These are phyloP conservation scores for Acleris laterana DNA, from an alignment of 2,888 invertebrate genomes.

Conservation along the genomic window DNA sequence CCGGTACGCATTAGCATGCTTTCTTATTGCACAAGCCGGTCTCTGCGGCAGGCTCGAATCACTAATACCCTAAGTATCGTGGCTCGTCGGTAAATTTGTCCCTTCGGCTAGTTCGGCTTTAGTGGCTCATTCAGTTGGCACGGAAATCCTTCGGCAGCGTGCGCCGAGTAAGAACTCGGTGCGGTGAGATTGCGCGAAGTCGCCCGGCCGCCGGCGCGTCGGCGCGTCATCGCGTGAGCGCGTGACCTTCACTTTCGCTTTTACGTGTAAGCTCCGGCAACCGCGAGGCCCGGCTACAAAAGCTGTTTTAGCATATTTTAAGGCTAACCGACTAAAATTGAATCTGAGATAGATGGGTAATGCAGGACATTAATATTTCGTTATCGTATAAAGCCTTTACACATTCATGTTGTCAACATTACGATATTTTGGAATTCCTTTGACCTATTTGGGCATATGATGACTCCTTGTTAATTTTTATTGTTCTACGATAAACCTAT, in stretches of 20 bases:
- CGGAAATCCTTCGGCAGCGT: constrained; percentile 29
- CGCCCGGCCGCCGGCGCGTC: constrained; percentile 8
- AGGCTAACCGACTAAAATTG: too few relatives aligned
- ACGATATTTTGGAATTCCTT: too few relatives aligned
- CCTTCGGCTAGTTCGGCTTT: constrained; percentile 11
- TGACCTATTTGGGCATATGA: too few relatives aligned
- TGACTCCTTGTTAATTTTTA: too few relatives aligned
- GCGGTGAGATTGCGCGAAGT: constrained; percentile 5
- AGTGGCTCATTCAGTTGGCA: constrained; percentile 18
- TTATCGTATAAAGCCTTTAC: too few relatives aligned
- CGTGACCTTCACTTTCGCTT: constrained; percentile 61
- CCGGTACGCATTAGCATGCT: constrained; percentile 20
- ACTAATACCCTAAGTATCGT: too few relatives aligned
- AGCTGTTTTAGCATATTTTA: constrained; percentile 4
- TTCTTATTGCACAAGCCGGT: constrained; percentile 26
- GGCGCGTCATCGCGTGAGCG: constrained; percentile 50
- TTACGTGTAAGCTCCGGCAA: constrained; percentile 39
- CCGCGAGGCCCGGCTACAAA: constrained; percentile 9
- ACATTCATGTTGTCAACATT: too few relatives aligned
- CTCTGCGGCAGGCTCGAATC: neutral
- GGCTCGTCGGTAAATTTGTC: too few relatives aligned
- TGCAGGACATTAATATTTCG: neutral
- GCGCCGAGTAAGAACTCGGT: constrained; percentile 4
- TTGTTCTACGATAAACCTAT: too few relatives aligned
- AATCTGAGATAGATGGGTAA: too few relatives aligned